These are phyloP conservation scores for Neogobius melanostomus DNA, from an alignment of 2,113 vertebrate genomes.

Conservation along the genomic window DNA sequence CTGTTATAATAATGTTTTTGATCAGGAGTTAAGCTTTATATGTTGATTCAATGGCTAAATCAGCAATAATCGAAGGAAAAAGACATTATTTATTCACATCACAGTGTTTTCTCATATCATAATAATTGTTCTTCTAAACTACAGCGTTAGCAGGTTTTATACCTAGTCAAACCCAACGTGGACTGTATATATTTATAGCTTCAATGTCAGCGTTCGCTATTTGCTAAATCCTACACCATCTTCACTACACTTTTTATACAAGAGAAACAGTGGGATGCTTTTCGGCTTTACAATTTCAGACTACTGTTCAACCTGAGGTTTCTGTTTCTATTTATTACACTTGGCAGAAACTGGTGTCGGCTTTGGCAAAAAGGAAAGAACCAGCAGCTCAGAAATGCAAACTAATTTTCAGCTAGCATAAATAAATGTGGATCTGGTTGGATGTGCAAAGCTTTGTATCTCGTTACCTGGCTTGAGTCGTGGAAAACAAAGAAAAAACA, in stretches of 20 bases:
- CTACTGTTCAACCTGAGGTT: constrained; percentile 1
- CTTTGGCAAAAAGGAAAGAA: constrained; percentile 14
- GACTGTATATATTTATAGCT: too few species aligned
- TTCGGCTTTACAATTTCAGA: not conserved
- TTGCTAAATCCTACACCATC: not conserved
- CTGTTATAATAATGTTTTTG: too few species aligned
- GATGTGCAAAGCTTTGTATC: constrained; percentile 2
- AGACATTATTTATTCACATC: too few species aligned
- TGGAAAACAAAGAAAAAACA: constrained; percentile 17
- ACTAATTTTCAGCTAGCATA: constrained; percentile 22
- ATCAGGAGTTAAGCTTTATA: too few species aligned
- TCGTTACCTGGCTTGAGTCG: constrained; percentile 14
- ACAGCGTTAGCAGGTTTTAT: too few species aligned
- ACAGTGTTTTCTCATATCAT: too few species aligned
- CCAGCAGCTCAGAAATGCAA: constrained; percentile 10
- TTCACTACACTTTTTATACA: not conserved
- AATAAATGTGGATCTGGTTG: constrained; percentile 25
- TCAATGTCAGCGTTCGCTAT: too few species aligned
- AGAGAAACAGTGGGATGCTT: not conserved
- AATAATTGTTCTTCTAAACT: too few species aligned
- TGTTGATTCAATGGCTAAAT: too few species aligned
- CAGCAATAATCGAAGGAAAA: too few species aligned
- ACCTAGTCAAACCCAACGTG: too few species aligned
- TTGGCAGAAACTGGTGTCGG: constrained; percentile 12
- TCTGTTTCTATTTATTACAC: constrained; percentile 18